Evolutionary conservation across 2,113 vertebrate species (phyloP).

Genomic region (Castor canadensis): DNA sequence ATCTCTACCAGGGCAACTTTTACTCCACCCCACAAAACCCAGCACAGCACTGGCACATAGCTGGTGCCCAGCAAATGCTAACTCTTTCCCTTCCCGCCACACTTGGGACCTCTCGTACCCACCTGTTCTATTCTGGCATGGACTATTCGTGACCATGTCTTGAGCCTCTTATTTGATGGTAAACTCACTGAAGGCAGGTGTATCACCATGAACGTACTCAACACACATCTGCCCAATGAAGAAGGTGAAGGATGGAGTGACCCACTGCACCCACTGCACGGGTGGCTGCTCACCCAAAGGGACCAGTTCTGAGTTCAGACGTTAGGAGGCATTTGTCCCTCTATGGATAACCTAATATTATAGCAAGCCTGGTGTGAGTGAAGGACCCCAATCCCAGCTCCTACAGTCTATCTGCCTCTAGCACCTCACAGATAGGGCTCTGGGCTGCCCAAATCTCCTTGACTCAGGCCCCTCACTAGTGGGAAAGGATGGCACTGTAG

Average conservation of each 20-base stretch:
- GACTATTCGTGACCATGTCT: rapidly evolving
- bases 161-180: background rate
- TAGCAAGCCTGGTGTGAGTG: background rate
- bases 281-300: background rate
- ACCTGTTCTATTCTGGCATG: background rate
- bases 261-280: background rate
- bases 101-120: no score
- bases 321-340: background rate
- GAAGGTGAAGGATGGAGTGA: no score
- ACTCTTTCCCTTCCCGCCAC: background rate
- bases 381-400: background rate
- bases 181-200: no score
- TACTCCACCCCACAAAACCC: background rate
- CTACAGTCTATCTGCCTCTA: background rate
- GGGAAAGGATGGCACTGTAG: background rate
- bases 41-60: background rate
- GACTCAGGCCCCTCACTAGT: background rate
- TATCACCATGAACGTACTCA: no score
- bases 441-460: background rate
- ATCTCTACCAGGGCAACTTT: background rate
- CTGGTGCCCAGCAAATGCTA: background rate
- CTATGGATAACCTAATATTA: background rate
- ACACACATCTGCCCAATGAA: rapidly evolving
- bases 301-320: background rate
- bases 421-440: background rate